Evolutionary conservation across 2,113 vertebrate species (phyloP), one percentile per base, ranked within the genome.

Genomic region (Tragelaphus scriptus): DNA sequence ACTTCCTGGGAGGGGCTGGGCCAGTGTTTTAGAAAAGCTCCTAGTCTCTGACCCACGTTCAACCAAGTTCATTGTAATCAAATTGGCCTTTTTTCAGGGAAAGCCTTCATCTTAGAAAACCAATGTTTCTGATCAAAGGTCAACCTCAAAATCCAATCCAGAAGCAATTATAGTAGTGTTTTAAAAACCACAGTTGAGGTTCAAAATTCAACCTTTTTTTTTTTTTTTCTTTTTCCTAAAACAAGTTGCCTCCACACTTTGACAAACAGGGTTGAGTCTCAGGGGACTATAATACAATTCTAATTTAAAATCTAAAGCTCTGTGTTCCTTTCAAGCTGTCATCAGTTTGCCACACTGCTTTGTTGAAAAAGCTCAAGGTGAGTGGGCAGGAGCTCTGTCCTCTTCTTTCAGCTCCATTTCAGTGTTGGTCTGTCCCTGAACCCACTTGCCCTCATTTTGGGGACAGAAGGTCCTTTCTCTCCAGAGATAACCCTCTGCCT

Each of bases 131-230:
- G 75, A 91, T 91, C 97, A 97, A 97, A 98, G 88, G 94, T 93
- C 90, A 95, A 91, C 84, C 79, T 97, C 94, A 85, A 94, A 98
- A 97, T 97, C 82, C 75, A 98, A 96, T 97, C 88, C 91, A 90
- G 91, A 95, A 95, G 68, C 89, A 97, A 98, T 98, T 96, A 97
- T 8, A 94, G 79, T 6, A 68, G 49, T 91, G 89, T 85, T 90
- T 98, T 97, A 97, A 97, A 95, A 94, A 93, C 32, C 47, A 81
- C 1, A 88, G 80, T 81, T 77, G 86, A 96, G 59, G 56, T 88
- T 97, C 84, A 93, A 95, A 91, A 58, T 87, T 55, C 47, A 91
- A 30, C 47, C 28, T 86, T 47, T 86, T 65, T 53, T 81, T 80
- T 75, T 80, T 75, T 25, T 23, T 88, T 30, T 63, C 44, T 55